Evolutionary conservation across 2,888 invertebrate species (phyloP).

Genomic region (Hybos culiciformis): DNA sequence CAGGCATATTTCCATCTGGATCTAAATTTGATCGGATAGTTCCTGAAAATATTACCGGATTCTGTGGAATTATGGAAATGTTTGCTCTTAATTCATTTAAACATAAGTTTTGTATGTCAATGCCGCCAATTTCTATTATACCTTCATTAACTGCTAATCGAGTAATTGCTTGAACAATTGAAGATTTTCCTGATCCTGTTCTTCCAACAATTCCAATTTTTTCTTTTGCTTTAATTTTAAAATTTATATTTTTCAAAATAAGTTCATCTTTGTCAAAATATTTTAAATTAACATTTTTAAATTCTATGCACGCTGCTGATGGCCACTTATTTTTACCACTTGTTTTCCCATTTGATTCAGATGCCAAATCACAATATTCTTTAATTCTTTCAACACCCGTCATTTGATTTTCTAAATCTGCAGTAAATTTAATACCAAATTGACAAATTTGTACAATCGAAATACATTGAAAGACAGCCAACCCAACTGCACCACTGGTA

Average conservation of each 20-base stretch:
- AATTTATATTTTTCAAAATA: slow-evolving; percentile 59
- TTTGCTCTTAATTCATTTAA: slow-evolving; percentile 63
- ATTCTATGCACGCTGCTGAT: slow-evolving; percentile 47
- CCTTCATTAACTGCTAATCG: slow-evolving; percentile 69
- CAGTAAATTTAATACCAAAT: slow-evolving; percentile 77
- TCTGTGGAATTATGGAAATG: slow-evolving; percentile 88
- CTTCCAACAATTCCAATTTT: slow-evolving; percentile 76
- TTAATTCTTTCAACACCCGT: slow-evolving; percentile 71
- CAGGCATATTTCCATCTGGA: slow-evolving; percentile 61
- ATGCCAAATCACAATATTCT: slow-evolving; percentile 60
- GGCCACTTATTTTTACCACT: slow-evolving; percentile 48
- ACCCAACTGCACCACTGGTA: slow-evolving; percentile 49
- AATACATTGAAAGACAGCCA: slow-evolving; percentile 59
- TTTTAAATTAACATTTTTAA: slow-evolving; percentile 50
- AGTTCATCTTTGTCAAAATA: slow-evolving; percentile 55
- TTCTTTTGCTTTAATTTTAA: slow-evolving; percentile 38
- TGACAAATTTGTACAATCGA: slow-evolving; percentile 60
- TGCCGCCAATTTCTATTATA: slow-evolving; percentile 57
- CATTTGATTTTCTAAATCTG: slow-evolving; percentile 70
- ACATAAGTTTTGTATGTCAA: slow-evolving; percentile 55
- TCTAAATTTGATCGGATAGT: slow-evolving; percentile 75
- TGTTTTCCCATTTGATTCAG: slow-evolving; percentile 44
- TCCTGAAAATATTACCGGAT: slow-evolving; percentile 74
- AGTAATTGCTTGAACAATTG: slow-evolving; percentile 71
- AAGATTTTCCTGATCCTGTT: slow-evolving; percentile 80